phyloP scores from a whole-genome alignment of 2,888 invertebrate genomes.

The Holacanthella duospinosa region DNA sequence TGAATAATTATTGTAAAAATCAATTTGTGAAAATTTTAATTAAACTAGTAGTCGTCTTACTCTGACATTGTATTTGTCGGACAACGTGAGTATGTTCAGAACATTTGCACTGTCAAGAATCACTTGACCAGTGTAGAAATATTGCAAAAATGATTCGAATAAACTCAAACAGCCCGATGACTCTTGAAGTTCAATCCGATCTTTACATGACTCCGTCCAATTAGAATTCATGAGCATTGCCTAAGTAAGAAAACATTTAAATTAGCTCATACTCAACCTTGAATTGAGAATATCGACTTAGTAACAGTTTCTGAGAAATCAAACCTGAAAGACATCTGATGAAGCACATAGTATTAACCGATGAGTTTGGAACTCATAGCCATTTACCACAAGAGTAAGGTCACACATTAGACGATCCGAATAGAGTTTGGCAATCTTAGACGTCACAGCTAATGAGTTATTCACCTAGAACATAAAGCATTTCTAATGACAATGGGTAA shows the following conservation, averaged over 20 bases:
- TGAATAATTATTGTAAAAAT: no score
- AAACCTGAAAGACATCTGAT: slow-evolving; percentile 87
- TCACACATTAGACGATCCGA: slow-evolving; percentile 82
- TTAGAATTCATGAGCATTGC: slow-evolving; percentile 91
- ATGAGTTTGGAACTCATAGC: slow-evolving; percentile 73
- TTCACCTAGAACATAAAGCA: slow-evolving; percentile 60
- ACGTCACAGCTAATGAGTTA: slow-evolving; percentile 68
- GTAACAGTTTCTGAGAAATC: not conserved
- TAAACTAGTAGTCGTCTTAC: no score
- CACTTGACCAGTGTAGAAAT: slow-evolving; percentile 83
- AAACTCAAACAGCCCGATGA: slow-evolving; percentile 71
- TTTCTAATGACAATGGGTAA: no score
- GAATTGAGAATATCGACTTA: not conserved
- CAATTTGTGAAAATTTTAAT: no score
- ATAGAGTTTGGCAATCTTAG: slow-evolving; percentile 71
- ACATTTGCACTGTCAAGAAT: slow-evolving; percentile 72
- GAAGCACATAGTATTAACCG: slow-evolving; percentile 82
- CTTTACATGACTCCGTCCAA: slow-evolving; percentile 83
- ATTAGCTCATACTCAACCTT: no score
- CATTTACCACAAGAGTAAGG: slow-evolving; percentile 70
- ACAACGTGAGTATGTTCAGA: slow-evolving; percentile 74
- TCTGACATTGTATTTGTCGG: slow-evolving; percentile 90
- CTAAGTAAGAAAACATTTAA: slow-evolving; percentile 41
- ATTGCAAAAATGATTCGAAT: slow-evolving; percentile 78
- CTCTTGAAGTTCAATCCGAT: slow-evolving; percentile 71